Evolutionary conservation across 2,113 vertebrate genomes (phyloP).

Genomic region (Dasypus novemcinctus): DNA sequence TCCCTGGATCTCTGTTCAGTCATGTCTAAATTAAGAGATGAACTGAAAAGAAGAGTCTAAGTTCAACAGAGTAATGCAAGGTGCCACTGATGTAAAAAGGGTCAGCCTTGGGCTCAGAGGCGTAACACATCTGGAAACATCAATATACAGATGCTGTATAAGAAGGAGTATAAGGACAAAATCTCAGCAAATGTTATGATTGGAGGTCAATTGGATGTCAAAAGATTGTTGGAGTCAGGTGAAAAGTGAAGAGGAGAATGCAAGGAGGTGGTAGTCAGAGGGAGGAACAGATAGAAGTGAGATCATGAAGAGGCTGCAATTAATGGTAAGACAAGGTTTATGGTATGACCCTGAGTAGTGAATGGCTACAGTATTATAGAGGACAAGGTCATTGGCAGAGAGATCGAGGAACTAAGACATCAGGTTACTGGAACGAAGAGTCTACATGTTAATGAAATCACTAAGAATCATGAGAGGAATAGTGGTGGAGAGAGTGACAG

Average conservation of each 20-base stretch:
- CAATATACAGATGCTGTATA: background rate
- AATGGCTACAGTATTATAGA: background rate
- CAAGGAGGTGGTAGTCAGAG: background rate
- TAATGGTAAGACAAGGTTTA: background rate
- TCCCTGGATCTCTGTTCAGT: background rate
- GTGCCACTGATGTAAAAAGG: background rate
- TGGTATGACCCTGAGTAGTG: background rate
- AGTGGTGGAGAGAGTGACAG: background rate
- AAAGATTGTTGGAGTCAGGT: background rate
- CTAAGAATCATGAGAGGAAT: background rate
- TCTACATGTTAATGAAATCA: background rate
- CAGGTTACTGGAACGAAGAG: background rate
- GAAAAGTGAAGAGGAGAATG: background rate
- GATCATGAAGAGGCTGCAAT: background rate
- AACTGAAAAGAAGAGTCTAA: background rate
- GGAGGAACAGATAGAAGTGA: background rate
- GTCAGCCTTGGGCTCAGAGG: background rate
- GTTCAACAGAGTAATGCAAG: background rate
- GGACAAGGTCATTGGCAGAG: background rate
- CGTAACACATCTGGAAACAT: background rate
- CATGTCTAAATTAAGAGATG: background rate
- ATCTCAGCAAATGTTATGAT: background rate
- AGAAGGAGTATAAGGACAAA: background rate
- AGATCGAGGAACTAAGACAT: background rate
- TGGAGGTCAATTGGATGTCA: background rate